Evolutionary conservation across 2,888 invertebrate species (phyloP).

Genomic region (Aelia acuminata): DNA sequence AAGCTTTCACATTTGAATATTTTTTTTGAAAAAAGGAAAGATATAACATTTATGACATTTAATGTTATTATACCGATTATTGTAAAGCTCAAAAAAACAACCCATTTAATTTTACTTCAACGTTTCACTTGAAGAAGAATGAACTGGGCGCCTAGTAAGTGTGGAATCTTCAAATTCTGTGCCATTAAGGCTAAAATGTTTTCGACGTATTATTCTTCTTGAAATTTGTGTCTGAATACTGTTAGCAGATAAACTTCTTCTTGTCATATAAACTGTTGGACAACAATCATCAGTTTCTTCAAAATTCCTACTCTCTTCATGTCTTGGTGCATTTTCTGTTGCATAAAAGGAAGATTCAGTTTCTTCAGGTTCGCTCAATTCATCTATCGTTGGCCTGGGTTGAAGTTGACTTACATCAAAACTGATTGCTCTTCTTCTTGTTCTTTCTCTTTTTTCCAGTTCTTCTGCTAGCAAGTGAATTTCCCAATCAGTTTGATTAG

Average conservation of each 20-base stretch:
- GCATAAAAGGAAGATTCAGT: neutral
- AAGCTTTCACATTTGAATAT: slow-evolving; percentile 29
- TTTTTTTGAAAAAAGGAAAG: slow-evolving; percentile 1
- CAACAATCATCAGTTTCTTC: neutral
- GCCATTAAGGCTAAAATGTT: slow-evolving; percentile 38
- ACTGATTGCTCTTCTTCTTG: slow-evolving; percentile 61
- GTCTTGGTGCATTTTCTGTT: neutral
- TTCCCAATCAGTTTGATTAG: slow-evolving; percentile 78
- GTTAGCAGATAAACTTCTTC: slow-evolving; percentile 37
- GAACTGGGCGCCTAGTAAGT: neutral
- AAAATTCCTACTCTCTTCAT: neutral
- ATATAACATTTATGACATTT: neutral
- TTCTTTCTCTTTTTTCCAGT: slow-evolving; percentile 68
- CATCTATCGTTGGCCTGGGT: neutral
- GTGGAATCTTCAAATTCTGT: neutral
- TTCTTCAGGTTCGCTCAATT: neutral
- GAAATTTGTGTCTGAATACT: slow-evolving; percentile 35
- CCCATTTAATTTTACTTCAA: neutral
- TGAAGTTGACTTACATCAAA: slow-evolving; percentile 60
- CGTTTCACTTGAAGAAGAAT: neutral
- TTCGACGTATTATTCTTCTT: neutral
- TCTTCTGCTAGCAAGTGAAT: slow-evolving; percentile 84
- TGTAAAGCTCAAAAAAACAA: slow-evolving; percentile 21
- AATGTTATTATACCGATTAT: slow-evolving; percentile 21
- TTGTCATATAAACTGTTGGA: slow-evolving; percentile 22